Conservation (phyloP, 2,113 vertebrate species). For the Hippoglossus stenolepis region DNA sequence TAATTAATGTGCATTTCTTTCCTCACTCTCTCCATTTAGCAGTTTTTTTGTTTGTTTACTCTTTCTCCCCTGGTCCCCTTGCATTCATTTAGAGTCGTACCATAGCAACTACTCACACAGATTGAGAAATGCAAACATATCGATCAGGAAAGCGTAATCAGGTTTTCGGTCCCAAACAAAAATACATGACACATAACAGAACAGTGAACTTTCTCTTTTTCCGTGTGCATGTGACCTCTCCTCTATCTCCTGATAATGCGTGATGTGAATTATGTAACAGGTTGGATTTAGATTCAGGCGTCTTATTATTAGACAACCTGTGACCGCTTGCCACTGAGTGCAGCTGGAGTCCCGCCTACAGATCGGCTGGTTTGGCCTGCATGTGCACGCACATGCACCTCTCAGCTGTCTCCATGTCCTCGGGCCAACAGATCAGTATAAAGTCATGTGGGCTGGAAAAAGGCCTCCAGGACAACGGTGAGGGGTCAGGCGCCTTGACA, state of each 20-base stretch:
- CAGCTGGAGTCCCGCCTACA: conserved; percentile 59
- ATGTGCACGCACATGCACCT: neutral
- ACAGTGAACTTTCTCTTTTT: conserved; percentile 24
- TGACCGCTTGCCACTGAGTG: conserved; percentile 62
- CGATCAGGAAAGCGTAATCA: conserved; percentile 11
- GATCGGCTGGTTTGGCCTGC: conserved; percentile 34
- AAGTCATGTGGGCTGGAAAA: conserved; percentile 72
- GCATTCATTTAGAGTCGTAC: neutral
- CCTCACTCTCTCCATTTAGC: neutral
- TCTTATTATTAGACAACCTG: conserved; percentile 76
- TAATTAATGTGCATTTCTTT: neutral
- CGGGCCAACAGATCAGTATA: conserved; percentile 44
- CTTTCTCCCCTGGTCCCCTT: neutral
- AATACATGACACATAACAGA: conserved; percentile 7
- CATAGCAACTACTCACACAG: conserved; percentile 20
- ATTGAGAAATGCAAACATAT: conserved; percentile 42
- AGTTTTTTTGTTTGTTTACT: neutral
- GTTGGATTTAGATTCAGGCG: conserved; percentile 64
- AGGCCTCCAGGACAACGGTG: conserved; percentile 50
- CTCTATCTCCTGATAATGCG: conserved; percentile 35
- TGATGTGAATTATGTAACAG: conserved; percentile 66
- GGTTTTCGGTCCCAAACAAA: conserved; percentile 27
- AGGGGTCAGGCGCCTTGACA: conserved; percentile 31
- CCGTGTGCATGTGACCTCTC: conserved; percentile 41
- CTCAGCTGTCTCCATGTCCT: conserved; percentile 58